These are phyloP conservation scores for Lasioglossum zephyrum DNA, from an alignment of 2,888 invertebrate genomes.

Conservation along the genomic window DNA sequence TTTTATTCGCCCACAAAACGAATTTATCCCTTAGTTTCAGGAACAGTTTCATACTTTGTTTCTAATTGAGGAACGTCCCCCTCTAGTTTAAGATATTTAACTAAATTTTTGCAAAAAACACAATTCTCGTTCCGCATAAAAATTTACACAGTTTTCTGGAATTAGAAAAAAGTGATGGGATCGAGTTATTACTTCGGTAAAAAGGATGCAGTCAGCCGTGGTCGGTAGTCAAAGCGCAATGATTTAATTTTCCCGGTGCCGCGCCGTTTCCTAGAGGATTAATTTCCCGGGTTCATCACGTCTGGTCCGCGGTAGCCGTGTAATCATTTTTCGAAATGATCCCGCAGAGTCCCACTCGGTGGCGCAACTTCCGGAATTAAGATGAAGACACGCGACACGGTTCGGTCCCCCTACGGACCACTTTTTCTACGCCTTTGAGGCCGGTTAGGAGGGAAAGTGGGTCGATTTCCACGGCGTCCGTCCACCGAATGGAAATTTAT, in stretches of 20 bases:
- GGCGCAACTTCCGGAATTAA: background rate
- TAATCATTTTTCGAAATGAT: constrained; percentile 8
- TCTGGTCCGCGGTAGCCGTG: background rate
- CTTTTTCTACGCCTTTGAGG: constrained; percentile 24
- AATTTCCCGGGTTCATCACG: background rate
- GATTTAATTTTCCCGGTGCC: background rate
- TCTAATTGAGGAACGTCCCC: background rate
- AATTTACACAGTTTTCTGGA: background rate
- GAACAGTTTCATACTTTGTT: background rate
- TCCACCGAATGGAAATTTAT: constrained; percentile 21
- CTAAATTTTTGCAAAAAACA: no score
- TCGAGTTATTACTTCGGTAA: background rate
- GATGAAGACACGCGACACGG: background rate
- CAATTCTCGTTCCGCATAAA: background rate
- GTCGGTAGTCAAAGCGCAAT: background rate
- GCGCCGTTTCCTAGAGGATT: background rate
- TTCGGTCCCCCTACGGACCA: background rate
- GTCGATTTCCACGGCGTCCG: constrained; percentile 31
- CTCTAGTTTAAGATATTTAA: background rate
- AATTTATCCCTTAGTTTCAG: background rate
- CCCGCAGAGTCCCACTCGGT: background rate
- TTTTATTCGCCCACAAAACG: background rate
- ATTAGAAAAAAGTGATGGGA: background rate
- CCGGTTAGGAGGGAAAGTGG: constrained; percentile 17
- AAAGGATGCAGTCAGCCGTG: background rate